Evolutionary conservation across 2,888 invertebrate species (phyloP), one percentile per base, ranked within the genome.

Genomic region (Taenaris catops): DNA sequence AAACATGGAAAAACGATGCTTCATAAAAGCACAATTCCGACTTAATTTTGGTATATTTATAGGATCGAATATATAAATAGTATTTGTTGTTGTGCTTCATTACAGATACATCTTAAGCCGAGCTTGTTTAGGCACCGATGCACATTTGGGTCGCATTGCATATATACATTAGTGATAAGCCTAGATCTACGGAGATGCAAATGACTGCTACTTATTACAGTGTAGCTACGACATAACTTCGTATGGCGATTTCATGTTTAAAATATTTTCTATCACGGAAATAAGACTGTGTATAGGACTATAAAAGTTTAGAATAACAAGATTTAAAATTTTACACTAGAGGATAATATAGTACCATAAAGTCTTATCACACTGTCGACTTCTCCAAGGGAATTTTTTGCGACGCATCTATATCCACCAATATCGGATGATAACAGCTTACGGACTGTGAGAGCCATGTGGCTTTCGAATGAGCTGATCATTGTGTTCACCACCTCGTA

Each of bases 371-470:
- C 92, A 75, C 94, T 94, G 65, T 96, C 96, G 8, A 94, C 94
- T 70, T 95, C 96, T 1, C 96, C 96, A 1, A 96, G 87, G 0
- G 94, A 94, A 74, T 95, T 95, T 70, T 95, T 95, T 14, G 96
- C 95, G 39, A 95, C 93, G 66, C 96, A 96, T 31, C 92, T 88
- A 78, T 96, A 96, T 0, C 93, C 92, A 11, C 96, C 96, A 4
- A 93, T 90, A 63, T 96, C 95, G 17, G 89, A 88, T 38, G 89
- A 84, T 45, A 93, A 92, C 49, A 96, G 89, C 53, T 90, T 90
- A 25, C 92, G 88, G 47, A 96, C 93, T 31, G 91, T 93, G 57
- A 96, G 89, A 25, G 90, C 88, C 96, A 96, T 96, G 53, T 91
- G 91, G 19, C 93, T 92, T 76, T 96, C 95, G 70, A 95, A 96